These are phyloP conservation scores for Aphodius sticticus DNA, from an alignment of 2,888 invertebrate genomes.

Conservation along the genomic window DNA sequence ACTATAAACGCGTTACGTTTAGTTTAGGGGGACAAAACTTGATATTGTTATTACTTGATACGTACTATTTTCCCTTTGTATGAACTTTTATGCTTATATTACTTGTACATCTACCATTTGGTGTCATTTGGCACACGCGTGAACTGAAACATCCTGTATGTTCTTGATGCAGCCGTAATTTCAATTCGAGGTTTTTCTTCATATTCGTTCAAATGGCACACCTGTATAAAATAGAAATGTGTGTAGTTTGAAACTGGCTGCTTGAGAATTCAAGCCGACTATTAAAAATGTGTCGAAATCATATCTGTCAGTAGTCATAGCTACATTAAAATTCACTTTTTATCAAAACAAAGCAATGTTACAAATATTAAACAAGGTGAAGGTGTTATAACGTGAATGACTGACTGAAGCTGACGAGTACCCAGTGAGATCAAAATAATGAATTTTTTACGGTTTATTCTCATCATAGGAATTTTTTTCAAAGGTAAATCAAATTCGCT, in stretches of 20 bases:
- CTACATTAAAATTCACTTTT: conserved; percentile 16
- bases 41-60: too few relatives aligned
- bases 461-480: conserved; percentile 29
- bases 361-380: conserved; percentile 30
- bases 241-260: not conserved
- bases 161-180: too few relatives aligned
- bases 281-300: conserved; percentile 16
- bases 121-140: too few relatives aligned
- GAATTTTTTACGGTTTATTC: conserved; percentile 30
- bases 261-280: not conserved
- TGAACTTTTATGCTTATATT: too few relatives aligned
- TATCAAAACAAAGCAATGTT: conserved; percentile 22
- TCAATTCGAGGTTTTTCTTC: not conserved
- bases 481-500: conserved; percentile 27
- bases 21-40: too few relatives aligned
- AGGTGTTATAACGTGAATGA: conserved; percentile 28
- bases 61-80: too few relatives aligned
- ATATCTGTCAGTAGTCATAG: conserved; percentile 24
- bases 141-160: too few relatives aligned
- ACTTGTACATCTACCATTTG: too few relatives aligned
- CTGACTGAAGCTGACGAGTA: conserved; percentile 15
- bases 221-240: not conserved
- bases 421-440: conserved; percentile 27
- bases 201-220: not conserved
- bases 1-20: too few relatives aligned